phyloP scores from a whole-genome alignment of 2,797 vertebrate species.

The Graptemys geographica region DNA sequence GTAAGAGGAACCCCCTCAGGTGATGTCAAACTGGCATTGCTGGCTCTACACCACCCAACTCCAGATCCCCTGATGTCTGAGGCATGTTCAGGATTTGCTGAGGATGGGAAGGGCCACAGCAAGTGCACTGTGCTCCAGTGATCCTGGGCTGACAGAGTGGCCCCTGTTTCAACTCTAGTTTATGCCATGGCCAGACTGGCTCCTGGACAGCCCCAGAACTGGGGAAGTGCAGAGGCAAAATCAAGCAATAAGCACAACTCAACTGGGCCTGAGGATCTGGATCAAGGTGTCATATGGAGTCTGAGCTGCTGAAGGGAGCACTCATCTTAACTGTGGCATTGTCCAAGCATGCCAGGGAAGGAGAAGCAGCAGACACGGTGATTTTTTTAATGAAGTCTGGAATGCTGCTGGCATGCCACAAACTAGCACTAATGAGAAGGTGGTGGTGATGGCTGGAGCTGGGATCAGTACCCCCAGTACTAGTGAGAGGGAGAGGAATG shows the following conservation, averaged over 20 bases:
- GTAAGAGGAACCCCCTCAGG: not conserved
- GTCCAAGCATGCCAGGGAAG: not conserved
- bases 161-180: accelerated
- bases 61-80: accelerated
- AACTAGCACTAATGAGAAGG: not conserved
- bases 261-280: not conserved
- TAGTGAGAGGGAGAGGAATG: accelerated
- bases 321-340: not conserved
- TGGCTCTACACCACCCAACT: not conserved
- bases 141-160: not conserved
- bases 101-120: not conserved
- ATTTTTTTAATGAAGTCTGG: not conserved
- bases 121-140: not conserved
- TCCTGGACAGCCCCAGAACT: not conserved
- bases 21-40: not conserved
- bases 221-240: accelerated
- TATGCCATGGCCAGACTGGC: accelerated
- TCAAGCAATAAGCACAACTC: not conserved
- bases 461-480: too few relatives aligned
- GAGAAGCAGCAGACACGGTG: not conserved
- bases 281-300: accelerated
- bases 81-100: accelerated
- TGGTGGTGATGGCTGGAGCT: too few relatives aligned
- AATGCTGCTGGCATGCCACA: not conserved
- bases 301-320: not conserved